These are phyloP conservation scores for Drosophila subpulchrella DNA, from an alignment of 1,140 invertebrate genomes.

Conservation along the genomic window DNA sequence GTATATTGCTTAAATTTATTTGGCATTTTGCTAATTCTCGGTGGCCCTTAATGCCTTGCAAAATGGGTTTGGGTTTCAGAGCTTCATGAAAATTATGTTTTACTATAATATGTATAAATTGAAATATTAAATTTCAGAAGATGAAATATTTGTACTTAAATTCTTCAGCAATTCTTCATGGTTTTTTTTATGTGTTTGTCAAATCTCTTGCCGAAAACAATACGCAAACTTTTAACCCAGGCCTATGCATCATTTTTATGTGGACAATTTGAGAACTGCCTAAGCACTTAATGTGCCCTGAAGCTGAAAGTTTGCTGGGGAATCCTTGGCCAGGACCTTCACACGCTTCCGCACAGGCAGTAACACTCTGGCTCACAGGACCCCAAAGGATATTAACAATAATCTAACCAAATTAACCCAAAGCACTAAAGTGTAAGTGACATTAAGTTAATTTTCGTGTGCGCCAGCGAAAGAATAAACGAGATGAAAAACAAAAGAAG, in stretches of 20 bases:
- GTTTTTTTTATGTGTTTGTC: slow-evolving; percentile 27
- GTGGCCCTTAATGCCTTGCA: background rate
- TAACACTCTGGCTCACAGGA: slow-evolving; percentile 42
- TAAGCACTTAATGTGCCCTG: slow-evolving; percentile 63
- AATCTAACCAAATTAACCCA: slow-evolving; percentile 83
- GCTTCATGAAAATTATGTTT: background rate
- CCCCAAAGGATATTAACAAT: slow-evolving; percentile 83
- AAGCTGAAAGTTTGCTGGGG: slow-evolving; percentile 7
- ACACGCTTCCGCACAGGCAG: background rate
- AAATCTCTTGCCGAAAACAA: slow-evolving; percentile 38
- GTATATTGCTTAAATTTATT: slow-evolving; percentile 40
- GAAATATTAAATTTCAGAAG: background rate
- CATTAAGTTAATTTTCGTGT: slow-evolving; percentile 83
- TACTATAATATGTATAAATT: background rate
- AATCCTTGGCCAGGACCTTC: slow-evolving; percentile 20
- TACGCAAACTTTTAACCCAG: slow-evolving; percentile 48
- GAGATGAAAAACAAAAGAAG: slow-evolving; percentile 43
- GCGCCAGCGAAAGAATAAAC: slow-evolving; percentile 54
- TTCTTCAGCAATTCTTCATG: background rate
- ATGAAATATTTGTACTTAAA: too few species aligned
- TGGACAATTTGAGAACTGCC: slow-evolving; percentile 73
- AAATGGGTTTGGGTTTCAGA: background rate
- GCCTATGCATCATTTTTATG: slow-evolving; percentile 76
- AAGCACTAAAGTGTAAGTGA: slow-evolving; percentile 83
- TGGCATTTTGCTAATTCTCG: slow-evolving; percentile 15